Percentiles rank a stretch among this genome's conserved stretches.
These are phyloP conservation scores for Hemithea aestivaria DNA, from an alignment of 2,888 invertebrate genomes.

Conservation along the genomic window DNA sequence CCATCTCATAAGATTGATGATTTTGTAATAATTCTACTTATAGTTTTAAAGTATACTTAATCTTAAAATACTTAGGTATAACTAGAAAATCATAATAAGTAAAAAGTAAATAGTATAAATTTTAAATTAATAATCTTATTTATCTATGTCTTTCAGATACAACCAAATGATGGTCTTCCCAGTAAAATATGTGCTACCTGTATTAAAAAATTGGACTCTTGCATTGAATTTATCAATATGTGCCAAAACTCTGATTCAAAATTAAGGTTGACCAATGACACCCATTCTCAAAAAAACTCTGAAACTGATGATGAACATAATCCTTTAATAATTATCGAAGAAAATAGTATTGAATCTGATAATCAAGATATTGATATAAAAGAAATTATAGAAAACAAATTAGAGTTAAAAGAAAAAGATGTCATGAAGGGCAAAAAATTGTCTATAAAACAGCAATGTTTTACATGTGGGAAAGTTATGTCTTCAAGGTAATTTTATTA, in stretches of 20 bases:
- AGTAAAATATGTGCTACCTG: slow-evolving; percentile 54
- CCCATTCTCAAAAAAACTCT: slow-evolving; percentile 11
- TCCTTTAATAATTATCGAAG: slow-evolving; percentile 8
- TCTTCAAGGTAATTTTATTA: slow-evolving; percentile 57
- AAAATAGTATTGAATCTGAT: slow-evolving; percentile 14
- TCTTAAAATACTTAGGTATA: no score
- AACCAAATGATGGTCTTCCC: slow-evolving; percentile 57
- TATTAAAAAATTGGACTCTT: slow-evolving; percentile 45
- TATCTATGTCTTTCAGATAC: slow-evolving; percentile 56
- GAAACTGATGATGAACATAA: slow-evolving; percentile 15
- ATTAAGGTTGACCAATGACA: slow-evolving; percentile 35
- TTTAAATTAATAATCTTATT: no score
- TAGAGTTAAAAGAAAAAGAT: slow-evolving; percentile 7
- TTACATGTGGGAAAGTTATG: slow-evolving; percentile 74
- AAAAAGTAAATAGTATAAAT: no score
- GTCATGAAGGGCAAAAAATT: slow-evolving; percentile 26
- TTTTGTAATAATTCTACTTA: no score
- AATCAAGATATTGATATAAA: slow-evolving; percentile 1
- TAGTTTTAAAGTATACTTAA: no score
- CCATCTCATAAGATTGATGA: no score
- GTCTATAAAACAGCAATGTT: slow-evolving; percentile 59
- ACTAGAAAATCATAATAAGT: no score
- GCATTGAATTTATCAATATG: slow-evolving; percentile 50
- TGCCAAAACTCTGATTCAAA: slow-evolving; percentile 53
- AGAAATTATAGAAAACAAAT: slow-evolving; percentile 9